These are phyloP conservation scores for Malurus splendens DNA, from an alignment of 2,797 vertebrate species.

Conservation along the genomic window DNA sequence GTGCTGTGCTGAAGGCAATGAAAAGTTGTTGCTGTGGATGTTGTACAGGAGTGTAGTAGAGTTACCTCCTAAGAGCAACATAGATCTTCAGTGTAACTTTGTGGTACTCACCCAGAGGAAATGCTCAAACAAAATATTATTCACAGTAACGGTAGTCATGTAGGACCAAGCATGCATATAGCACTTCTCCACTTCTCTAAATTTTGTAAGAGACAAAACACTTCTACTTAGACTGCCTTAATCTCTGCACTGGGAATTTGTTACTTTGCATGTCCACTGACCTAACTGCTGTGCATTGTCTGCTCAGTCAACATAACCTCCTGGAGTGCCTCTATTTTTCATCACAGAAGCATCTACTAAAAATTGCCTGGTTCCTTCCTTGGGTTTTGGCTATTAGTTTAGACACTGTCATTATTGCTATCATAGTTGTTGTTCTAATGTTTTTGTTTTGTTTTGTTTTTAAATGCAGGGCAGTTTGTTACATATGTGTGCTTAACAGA, in stretches of 20 bases:
- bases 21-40: neutral
- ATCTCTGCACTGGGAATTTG: neutral
- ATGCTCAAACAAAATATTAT: neutral
- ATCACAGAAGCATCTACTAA: neutral
- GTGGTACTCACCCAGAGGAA: neutral
- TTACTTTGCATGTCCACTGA: neutral
- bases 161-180: neutral
- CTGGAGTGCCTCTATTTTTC: neutral
- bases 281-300: neutral
- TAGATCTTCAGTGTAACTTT: neutral
- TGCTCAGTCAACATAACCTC: accelerated
- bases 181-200: neutral
- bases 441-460: neutral
- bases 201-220: neutral
- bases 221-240: neutral
- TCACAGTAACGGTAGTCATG: neutral
- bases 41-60: neutral
- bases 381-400: neutral
- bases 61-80: neutral
- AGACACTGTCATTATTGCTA: neutral
- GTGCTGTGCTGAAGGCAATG: neutral
- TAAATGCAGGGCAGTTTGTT: neutral
- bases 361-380: neutral
- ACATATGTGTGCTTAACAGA: neutral
- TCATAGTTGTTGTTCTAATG: neutral